These are phyloP conservation scores for Poeciliopsis presidionis DNA, from an alignment of 2,797 vertebrate genomes.

Conservation along the genomic window DNA sequence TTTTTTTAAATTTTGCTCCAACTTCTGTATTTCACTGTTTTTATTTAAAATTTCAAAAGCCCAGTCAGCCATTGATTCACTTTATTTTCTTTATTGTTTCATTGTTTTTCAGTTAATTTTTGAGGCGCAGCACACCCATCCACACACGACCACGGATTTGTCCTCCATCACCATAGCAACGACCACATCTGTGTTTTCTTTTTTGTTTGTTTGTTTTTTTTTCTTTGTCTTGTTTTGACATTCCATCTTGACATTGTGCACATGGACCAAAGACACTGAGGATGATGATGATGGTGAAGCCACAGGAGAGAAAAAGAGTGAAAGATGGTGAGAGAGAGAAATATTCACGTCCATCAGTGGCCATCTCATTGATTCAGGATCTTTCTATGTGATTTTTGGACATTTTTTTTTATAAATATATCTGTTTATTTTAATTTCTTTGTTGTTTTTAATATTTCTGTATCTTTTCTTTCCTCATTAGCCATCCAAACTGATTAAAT, in stretches of 20 bases:
- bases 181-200: slow-evolving; percentile 53
- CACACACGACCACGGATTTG: slow-evolving; percentile 78
- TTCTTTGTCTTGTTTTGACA: slow-evolving; percentile 57
- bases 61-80: slow-evolving; percentile 49
- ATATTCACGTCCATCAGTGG: slow-evolving; percentile 53
- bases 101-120: slow-evolving; percentile 87
- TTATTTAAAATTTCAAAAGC: slow-evolving; percentile 25
- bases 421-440: slow-evolving; percentile 49
- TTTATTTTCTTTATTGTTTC: slow-evolving; percentile 73
- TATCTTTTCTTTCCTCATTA: slow-evolving; percentile 41
- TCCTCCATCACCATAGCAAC: slow-evolving; percentile 80
- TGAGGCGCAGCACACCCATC: slow-evolving; percentile 70
- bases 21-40: background rate
- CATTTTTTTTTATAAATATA: slow-evolving; percentile 29
- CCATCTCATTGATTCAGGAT: slow-evolving; percentile 72
- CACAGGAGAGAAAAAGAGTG: slow-evolving; percentile 51
- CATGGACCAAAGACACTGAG: slow-evolving; percentile 84
- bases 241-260: slow-evolving; percentile 83
- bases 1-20: no score
- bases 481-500: slow-evolving; percentile 34
- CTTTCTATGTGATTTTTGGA: slow-evolving; percentile 48
- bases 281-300: slow-evolving; percentile 61
- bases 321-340: slow-evolving; percentile 57
- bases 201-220: slow-evolving; percentile 7
- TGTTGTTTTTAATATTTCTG: slow-evolving; percentile 44